These are phyloP conservation scores for Coturnix japonica DNA, from an alignment of 2,113 vertebrate species.

Conservation along the genomic window DNA sequence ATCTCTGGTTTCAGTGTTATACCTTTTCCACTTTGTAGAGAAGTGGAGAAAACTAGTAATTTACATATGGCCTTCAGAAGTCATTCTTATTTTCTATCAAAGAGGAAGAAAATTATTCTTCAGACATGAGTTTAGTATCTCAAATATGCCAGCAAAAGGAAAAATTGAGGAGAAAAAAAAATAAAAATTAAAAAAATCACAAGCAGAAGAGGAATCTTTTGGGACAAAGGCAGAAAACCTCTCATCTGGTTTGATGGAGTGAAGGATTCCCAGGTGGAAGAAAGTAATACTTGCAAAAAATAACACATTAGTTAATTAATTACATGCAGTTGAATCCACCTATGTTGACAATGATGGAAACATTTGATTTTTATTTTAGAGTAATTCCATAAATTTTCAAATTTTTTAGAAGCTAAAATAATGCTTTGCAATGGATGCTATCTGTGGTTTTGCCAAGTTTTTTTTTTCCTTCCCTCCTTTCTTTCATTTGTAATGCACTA, in stretches of 20 bases:
- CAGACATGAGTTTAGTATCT: neutral
- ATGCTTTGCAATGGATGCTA: neutral
- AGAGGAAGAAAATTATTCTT: slow-evolving; percentile 22
- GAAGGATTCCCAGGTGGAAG: neutral
- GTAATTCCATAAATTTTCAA: neutral
- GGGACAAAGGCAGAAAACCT: slow-evolving; percentile 70
- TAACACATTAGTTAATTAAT: slow-evolving; percentile 22
- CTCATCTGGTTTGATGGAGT: neutral
- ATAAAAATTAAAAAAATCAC: neutral
- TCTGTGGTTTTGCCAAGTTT: neutral
- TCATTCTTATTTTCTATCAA: slow-evolving; percentile 21
- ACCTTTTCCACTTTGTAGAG: neutral
- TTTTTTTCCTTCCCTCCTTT: neutral
- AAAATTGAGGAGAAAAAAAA: neutral
- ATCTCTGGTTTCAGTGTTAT: neutral
- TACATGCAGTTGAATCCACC: neutral
- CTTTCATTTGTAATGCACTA: neutral
- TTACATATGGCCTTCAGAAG: neutral
- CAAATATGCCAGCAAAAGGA: slow-evolving; percentile 50
- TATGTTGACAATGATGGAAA: neutral
- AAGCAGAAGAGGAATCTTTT: slow-evolving; percentile 14
- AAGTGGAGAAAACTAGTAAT: neutral
- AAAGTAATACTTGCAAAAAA: slow-evolving; percentile 21
- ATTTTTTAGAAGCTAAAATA: neutral
- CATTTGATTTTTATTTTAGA: neutral